A percentile compares a stretch with the other conserved stretches of the same genome.
phyloP scores from a whole-genome alignment of 2,888 invertebrate genomes.

The Phoenoteleia sp. region DNA sequence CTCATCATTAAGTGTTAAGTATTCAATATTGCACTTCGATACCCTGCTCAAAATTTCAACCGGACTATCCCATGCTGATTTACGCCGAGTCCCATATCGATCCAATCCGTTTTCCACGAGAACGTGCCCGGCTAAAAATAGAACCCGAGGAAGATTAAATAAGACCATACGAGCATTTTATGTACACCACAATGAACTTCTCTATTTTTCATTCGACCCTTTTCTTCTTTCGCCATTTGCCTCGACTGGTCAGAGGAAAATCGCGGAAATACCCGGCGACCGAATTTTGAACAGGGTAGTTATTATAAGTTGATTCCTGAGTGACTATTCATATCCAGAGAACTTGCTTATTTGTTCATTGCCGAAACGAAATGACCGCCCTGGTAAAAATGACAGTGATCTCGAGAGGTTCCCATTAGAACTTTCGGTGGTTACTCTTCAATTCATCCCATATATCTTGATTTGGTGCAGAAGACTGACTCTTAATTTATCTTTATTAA shows the following conservation, averaged over 20 bases:
- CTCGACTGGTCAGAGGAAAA: slow-evolving; percentile 8
- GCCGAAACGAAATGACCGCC: background rate
- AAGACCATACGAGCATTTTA: slow-evolving; percentile 51
- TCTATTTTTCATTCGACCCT: slow-evolving; percentile 36
- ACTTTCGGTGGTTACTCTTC: no score
- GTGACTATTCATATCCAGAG: slow-evolving; percentile 58
- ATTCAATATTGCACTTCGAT: slow-evolving; percentile 64
- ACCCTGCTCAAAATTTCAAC: slow-evolving; percentile 61
- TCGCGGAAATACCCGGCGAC: background rate
- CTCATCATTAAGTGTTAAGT: slow-evolving; percentile 23
- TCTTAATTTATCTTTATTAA: no score
- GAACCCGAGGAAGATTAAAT: slow-evolving; percentile 48
- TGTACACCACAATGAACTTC: slow-evolving; percentile 32
- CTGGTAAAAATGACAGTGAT: slow-evolving; percentile 6
- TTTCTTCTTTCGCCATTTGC: background rate
- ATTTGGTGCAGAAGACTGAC: no score
- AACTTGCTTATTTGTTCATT: slow-evolving; percentile 36
- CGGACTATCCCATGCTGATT: slow-evolving; percentile 36
- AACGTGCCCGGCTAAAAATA: slow-evolving; percentile 48
- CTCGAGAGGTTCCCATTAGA: no score
- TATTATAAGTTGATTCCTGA: slow-evolving; percentile 63
- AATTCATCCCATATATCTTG: no score
- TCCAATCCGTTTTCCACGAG: slow-evolving; percentile 36
- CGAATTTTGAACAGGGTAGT: slow-evolving; percentile 63
- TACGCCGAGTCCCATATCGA: slow-evolving; percentile 45